These are phyloP conservation scores for Tenthredo mesomela DNA, from an alignment of 2,888 invertebrate genomes.

Conservation along the genomic window DNA sequence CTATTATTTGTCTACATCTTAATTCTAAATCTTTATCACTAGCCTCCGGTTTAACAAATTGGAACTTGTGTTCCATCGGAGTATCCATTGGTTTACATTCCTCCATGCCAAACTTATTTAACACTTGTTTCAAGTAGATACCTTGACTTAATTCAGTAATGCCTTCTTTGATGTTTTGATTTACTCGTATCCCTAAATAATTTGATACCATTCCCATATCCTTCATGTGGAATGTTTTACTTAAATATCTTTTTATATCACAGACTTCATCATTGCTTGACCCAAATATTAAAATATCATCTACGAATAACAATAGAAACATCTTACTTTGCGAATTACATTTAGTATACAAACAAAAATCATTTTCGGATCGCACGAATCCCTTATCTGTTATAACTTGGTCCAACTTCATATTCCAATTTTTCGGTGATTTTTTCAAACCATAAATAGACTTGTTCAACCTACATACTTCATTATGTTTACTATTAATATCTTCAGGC, in stretches of 20 bases:
- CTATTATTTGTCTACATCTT: conserved; percentile 50
- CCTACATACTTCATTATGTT: conserved; percentile 50
- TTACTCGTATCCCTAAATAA: conserved; percentile 29
- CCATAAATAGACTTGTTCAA: conserved; percentile 58
- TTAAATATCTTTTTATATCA: conserved; percentile 53
- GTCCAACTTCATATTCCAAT: conserved; percentile 58
- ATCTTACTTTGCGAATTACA: conserved; percentile 38
- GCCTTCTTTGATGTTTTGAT: conserved; percentile 31
- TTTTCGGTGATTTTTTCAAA: conserved; percentile 55
- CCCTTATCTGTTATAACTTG: conserved; percentile 52
- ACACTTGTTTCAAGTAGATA: conserved; percentile 46
- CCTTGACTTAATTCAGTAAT: conserved; percentile 42
- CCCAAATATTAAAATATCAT: no score
- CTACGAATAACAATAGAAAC: conserved; percentile 58
- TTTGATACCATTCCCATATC: conserved; percentile 27
- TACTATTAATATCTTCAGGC: conserved; percentile 33
- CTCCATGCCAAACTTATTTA: conserved; percentile 53
- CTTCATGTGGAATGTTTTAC: conserved; percentile 25
- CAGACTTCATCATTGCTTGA: conserved; percentile 54
- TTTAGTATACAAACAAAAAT: conserved; percentile 56
- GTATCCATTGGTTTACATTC: conserved; percentile 14
- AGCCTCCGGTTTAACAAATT: not conserved
- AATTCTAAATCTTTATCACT: not conserved
- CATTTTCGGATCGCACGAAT: conserved; percentile 55
- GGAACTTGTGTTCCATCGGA: conserved; percentile 29